phyloP scores from a whole-genome alignment of 2,888 invertebrate genomes.

The Luperina nickerlii region DNA sequence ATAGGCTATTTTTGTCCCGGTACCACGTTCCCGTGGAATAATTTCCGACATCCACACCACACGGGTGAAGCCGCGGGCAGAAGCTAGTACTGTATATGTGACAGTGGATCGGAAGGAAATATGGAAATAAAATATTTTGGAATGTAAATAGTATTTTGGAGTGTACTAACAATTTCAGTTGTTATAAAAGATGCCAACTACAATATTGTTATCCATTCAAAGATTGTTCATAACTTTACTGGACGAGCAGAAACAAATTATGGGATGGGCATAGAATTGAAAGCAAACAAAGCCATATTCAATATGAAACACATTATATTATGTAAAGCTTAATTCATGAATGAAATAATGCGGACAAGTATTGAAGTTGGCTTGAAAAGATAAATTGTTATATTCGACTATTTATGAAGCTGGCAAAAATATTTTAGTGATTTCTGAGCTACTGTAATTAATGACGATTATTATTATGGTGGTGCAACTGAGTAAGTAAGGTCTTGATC shows the following conservation, averaged over 20 bases:
- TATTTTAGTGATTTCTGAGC: background rate
- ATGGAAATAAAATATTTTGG: background rate
- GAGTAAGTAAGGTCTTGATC: too few species aligned
- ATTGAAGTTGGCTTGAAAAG: background rate
- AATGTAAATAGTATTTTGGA: background rate
- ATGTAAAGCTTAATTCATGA: slow-evolving; percentile 40
- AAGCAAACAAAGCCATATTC: slow-evolving; percentile 8
- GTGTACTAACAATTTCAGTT: background rate
- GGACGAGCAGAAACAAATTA: slow-evolving; percentile 9
- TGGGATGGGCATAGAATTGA: background rate
- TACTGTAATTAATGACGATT: background rate
- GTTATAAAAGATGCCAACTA: background rate
- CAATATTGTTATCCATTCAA: background rate
- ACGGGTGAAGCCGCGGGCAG: too few species aligned
- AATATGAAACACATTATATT: slow-evolving; percentile 23
- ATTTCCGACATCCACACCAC: too few species aligned
- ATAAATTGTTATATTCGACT: background rate
- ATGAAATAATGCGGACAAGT: slow-evolving; percentile 1
- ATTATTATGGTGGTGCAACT: background rate
- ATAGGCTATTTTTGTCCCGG: too few species aligned
- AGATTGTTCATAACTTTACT: background rate
- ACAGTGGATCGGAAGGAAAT: background rate
- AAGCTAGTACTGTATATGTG: too few species aligned
- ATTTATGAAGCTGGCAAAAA: background rate
- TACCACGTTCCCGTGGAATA: too few species aligned